Conservation (phyloP, 2,797 vertebrate species). For the Australoheros facetus region DNA sequence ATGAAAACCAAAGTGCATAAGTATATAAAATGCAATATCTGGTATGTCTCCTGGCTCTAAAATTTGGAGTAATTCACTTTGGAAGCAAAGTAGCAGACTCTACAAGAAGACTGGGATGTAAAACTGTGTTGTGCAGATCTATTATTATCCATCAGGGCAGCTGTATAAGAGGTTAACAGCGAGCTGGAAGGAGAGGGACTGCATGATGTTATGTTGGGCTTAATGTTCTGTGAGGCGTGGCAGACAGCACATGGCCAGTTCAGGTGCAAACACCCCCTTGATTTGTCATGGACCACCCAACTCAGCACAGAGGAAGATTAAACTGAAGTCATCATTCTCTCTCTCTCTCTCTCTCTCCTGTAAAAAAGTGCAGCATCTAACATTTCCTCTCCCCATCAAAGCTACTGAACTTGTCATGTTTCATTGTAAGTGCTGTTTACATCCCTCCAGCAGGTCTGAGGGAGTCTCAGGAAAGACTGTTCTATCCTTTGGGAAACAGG, state of each 20-base stretch:
- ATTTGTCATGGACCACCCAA: constrained; percentile 59
- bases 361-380: constrained; percentile 26
- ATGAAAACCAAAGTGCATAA: not conserved
- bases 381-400: constrained; percentile 27
- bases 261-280: constrained; percentile 49
- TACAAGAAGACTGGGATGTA: constrained; percentile 13
- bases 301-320: constrained; percentile 48
- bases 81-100: constrained; percentile 23
- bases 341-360: constrained; percentile 2
- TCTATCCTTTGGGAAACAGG: constrained; percentile 4
- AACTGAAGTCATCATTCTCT: constrained; percentile 59
- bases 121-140: constrained; percentile 24
- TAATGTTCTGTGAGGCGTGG: constrained; percentile 46
- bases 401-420: constrained; percentile 46
- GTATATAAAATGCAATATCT: not conserved
- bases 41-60: not conserved
- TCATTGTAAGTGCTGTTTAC: constrained; percentile 55
- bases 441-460: constrained; percentile 8
- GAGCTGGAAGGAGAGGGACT: constrained; percentile 33
- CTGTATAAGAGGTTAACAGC: constrained; percentile 34
- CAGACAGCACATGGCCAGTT: constrained; percentile 35
- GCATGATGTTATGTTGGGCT: constrained; percentile 30
- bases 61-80: not conserved
- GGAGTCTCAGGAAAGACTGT: not conserved
- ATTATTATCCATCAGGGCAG: constrained; percentile 35